Evolutionary conservation across 1,140 invertebrate species (phyloP).

Genomic region (Teleopsis dalmanni): DNA sequence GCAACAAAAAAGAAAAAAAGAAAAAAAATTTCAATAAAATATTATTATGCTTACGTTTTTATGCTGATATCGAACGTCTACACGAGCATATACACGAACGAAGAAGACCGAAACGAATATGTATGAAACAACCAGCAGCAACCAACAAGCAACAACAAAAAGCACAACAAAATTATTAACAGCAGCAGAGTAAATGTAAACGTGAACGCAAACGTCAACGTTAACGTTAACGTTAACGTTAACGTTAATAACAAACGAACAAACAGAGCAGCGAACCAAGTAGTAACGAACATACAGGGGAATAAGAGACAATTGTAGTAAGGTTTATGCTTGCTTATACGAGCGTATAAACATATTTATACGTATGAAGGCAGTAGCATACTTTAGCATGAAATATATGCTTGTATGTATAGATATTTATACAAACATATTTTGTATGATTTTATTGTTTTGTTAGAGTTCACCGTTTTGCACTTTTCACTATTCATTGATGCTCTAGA

Average conservation of each 20-base stretch:
- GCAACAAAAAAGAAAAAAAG: neutral
- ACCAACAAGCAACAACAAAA: neutral
- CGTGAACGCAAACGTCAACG: neutral
- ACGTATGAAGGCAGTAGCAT: no score
- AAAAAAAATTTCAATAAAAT: slow-evolving; percentile 17
- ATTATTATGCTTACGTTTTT: slow-evolving; percentile 12
- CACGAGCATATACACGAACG: neutral
- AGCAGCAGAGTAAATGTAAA: neutral
- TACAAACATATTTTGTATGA: no score
- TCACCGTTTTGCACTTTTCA: no score
- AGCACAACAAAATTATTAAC: neutral
- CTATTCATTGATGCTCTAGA: no score
- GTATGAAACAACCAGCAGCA: neutral
- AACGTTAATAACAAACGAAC: neutral
- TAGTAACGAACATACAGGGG: no score
- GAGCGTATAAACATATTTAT: no score
- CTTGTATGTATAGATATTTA: no score
- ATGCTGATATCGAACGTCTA: neutral
- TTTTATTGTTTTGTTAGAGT: no score
- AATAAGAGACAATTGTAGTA: no score
- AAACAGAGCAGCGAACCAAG: no score
- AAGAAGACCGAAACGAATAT: neutral
- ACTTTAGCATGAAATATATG: no score
- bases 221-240: neutral
- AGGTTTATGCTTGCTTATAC: no score